A percentile compares a stretch with the other conserved stretches of the same genome.
Evolutionary conservation across 2,797 vertebrate genomes (phyloP).

Genomic region (Mionectes olivaceus): DNA sequence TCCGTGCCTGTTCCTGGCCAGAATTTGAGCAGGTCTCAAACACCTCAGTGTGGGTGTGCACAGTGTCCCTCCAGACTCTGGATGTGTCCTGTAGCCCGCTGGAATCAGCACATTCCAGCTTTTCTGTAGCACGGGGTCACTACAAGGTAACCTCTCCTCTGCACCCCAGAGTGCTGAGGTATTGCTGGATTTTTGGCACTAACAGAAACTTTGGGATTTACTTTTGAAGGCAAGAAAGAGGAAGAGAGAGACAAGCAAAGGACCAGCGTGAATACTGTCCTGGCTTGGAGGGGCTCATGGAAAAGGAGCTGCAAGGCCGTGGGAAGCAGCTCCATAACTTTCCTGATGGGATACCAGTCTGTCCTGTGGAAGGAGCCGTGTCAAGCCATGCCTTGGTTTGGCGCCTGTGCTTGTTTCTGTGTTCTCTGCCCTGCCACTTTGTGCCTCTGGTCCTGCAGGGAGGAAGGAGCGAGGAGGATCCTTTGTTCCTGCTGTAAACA

Average conservation of each 20-base stretch:
- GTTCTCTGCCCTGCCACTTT: not conserved
- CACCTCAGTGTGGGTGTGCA: fast-evolving
- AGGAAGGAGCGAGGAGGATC: not conserved
- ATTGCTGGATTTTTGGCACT: not conserved
- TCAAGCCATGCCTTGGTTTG: fast-evolving
- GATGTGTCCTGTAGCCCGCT: not conserved
- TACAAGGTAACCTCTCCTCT: not conserved
- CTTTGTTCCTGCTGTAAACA: not conserved
- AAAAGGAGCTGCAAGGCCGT: not conserved
- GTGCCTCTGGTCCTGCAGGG: not conserved
- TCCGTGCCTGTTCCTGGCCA: not conserved
- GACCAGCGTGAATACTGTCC: not conserved
- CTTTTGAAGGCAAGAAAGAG: not conserved
- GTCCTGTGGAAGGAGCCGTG: not conserved
- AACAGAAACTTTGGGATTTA: not conserved
- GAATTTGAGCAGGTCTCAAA: not conserved
- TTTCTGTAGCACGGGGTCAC: not conserved
- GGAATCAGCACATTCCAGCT: not conserved
- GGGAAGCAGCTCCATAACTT: not conserved
- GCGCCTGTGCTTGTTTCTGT: not conserved
- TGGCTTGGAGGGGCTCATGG: not conserved
- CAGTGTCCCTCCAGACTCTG: not conserved
- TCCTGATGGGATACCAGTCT: not conserved
- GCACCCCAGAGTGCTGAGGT: not conserved
- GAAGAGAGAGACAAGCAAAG: not conserved